phyloP scores from a whole-genome alignment of 2,888 invertebrate genomes.

The Eupelmus urozonus region DNA sequence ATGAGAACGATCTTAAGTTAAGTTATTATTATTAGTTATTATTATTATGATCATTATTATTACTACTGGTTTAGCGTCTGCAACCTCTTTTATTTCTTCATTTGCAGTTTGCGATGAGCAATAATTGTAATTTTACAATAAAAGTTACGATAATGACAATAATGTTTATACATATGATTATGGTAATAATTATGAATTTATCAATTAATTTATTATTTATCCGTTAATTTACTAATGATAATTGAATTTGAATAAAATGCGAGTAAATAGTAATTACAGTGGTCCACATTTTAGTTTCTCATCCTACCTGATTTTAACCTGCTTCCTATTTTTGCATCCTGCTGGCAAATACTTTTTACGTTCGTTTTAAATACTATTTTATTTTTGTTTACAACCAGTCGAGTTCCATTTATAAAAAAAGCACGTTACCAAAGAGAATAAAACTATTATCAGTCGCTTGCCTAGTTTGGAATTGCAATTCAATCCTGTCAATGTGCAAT shows the following conservation, averaged over 20 bases:
- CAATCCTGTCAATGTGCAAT: neutral
- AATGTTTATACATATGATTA: constrained; percentile 52
- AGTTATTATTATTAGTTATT: constrained; percentile 57
- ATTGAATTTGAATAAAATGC: constrained; percentile 56
- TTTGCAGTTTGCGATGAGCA: constrained; percentile 53
- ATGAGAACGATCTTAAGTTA: constrained; percentile 49
- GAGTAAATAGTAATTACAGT: constrained; percentile 48
- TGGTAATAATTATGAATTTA: constrained; percentile 51
- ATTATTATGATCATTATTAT: constrained; percentile 53
- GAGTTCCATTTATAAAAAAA: neutral
- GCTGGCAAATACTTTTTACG: neutral
- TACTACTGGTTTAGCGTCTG: constrained; percentile 51
- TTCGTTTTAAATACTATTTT: neutral
- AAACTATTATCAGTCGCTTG: neutral
- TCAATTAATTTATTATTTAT: constrained; percentile 58
- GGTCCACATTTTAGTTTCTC: constrained; percentile 39
- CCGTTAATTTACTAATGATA: constrained; percentile 54
- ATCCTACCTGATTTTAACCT: constrained; percentile 10
- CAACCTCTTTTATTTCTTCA: constrained; percentile 39
- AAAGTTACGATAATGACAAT: constrained; percentile 57
- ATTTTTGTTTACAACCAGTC: neutral
- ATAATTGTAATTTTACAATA: constrained; percentile 58
- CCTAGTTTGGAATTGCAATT: neutral
- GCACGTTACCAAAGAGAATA: constrained; percentile 17
- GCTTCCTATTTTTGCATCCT: neutral